Percentiles rank a stretch among this genome's conserved stretches.
Conservation (phyloP, 2,113 vertebrate genomes). For the Clarias magur region DNA sequence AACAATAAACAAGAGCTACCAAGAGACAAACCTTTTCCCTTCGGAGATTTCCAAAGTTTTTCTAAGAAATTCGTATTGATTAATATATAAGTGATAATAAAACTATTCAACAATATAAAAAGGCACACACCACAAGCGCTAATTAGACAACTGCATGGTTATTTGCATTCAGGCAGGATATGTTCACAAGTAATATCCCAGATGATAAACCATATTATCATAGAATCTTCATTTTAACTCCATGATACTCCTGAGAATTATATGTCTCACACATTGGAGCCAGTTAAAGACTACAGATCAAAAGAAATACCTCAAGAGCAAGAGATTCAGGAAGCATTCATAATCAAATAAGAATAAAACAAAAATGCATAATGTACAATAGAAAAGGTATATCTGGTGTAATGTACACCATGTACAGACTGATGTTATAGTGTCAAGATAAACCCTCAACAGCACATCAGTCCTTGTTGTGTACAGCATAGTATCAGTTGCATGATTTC, state of each 20-base stretch:
- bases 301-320: not conserved
- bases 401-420: not conserved
- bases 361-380: not conserved
- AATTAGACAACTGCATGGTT: not conserved
- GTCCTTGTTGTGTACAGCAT: not conserved
- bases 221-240: not conserved
- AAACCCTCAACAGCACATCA: not conserved
- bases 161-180: not conserved
- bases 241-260: not conserved
- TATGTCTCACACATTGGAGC: not conserved
- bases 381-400: not conserved
- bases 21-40: conserved; percentile 19
- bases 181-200: not conserved
- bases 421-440: not conserved
- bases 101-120: not conserved
- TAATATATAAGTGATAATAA: not conserved
- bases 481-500: no score
- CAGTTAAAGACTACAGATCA: not conserved
- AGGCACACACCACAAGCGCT: not conserved
- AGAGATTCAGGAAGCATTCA: not conserved
- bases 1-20: conserved; percentile 56
- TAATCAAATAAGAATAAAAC: not conserved
- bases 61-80: not conserved
- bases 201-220: not conserved
- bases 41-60: conserved; percentile 48